Base-by-base conservation (phyloP, 2,888 invertebrate genomes). In the Tinea pellionella region DNA sequence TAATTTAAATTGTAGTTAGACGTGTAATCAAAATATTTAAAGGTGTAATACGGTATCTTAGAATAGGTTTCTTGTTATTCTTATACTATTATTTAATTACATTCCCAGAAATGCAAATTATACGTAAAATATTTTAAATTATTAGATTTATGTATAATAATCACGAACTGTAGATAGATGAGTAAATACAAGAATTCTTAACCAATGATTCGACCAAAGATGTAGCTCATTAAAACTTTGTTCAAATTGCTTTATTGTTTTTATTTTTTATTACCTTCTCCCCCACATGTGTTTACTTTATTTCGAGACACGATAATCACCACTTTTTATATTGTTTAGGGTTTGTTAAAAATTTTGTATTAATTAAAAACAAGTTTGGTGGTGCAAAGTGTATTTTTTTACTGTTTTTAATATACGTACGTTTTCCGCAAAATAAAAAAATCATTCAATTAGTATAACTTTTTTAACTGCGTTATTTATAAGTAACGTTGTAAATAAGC, bases 161-260 rank as follows among this genome's bases (percentile, higher is more conserved):
- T 37, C 37, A 37, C n/a, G 2, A 37, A 37, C 37, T 71, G 53
- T 78, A 80, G 77, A 75, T 83, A 79, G 73, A 71, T 64, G 75
- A 78, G 76, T 77, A 32, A 59, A n/a, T 58, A n/a, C 43, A 43
- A 74, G 74, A 67, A 74, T 70, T 75, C 75, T 68, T 71, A 89
- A 89, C 90, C 90, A 90, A 90, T 90, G 90, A 90, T 89, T 88
- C 87, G 89, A 90, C 90, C 90, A 91, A 91, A 90, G 90, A 90
- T 78, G 80, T 87, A 87, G 86, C 74, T 76, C 74, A 88, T 77
- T 86, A 87, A 87, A 86, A 71, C 73, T 71, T 82, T 83, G 84
- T 86, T 85, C 76, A 75, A 77, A 76, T 72, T 64, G 32, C 61
- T 65, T 61, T 32, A n/a, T n/a, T n/a, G n/a, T n/a, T 72, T 72